phyloP scores from a whole-genome alignment of 2,888 invertebrate species.

The Cephus nigrinus region DNA sequence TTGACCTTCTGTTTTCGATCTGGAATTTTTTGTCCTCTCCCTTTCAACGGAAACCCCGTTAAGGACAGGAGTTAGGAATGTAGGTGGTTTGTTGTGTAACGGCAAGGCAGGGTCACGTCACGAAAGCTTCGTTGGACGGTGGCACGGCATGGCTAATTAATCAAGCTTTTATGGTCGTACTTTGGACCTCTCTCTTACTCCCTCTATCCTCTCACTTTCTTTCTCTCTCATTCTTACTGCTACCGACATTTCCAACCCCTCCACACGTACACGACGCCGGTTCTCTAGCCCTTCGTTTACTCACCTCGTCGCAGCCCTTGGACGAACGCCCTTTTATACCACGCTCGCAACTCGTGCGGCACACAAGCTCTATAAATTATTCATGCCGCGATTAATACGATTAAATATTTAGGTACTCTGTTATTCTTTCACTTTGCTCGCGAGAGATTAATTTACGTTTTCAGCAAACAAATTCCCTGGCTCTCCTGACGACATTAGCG shows the following conservation, averaged over 20 bases:
- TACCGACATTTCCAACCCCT: not conserved
- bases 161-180: slow-evolving; percentile 39
- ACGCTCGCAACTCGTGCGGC: slow-evolving; percentile 18
- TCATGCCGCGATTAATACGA: slow-evolving; percentile 40
- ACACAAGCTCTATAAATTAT: slow-evolving; percentile 37
- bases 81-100: slow-evolving; percentile 26
- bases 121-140: slow-evolving; percentile 34
- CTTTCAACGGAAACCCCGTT: slow-evolving; percentile 16
- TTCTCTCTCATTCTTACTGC: slow-evolving; percentile 13
- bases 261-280: not conserved
- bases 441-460: slow-evolving; percentile 6
- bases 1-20: slow-evolving; percentile 20
- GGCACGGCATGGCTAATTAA: slow-evolving; percentile 47
- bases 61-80: slow-evolving; percentile 24
- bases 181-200: slow-evolving; percentile 1
- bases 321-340: slow-evolving; percentile 18
- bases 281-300: slow-evolving; percentile 1
- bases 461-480: not conserved
- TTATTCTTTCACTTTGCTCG: slow-evolving; percentile 36
- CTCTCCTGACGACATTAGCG: not conserved
- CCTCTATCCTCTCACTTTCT: slow-evolving; percentile 7
- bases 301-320: not conserved
- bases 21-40: too few relatives aligned
- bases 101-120: slow-evolving; percentile 27
- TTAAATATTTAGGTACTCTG: slow-evolving; percentile 41